These are phyloP conservation scores for Toxotes chatareus DNA, from an alignment of 2,113 vertebrate species.

Conservation along the genomic window DNA sequence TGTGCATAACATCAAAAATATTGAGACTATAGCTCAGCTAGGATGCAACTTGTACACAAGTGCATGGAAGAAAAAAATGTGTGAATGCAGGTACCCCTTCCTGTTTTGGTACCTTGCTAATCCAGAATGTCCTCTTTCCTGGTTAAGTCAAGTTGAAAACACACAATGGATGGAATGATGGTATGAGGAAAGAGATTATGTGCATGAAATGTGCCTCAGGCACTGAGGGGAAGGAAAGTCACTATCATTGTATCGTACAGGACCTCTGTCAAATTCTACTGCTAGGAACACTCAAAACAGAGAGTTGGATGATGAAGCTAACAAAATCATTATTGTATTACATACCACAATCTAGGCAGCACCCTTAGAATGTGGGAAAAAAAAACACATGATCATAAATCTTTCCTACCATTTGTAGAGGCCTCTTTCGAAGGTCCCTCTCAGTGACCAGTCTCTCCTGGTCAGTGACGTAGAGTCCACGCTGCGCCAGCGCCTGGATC, in stretches of 20 bases:
- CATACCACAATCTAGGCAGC: neutral
- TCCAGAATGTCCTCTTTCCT: neutral
- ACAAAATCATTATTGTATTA: neutral
- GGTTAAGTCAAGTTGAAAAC: slow-evolving; percentile 4
- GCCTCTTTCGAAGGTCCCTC: slow-evolving; percentile 93
- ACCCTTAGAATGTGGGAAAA: neutral
- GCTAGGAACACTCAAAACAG: neutral
- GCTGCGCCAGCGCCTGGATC: slow-evolving; percentile 95
- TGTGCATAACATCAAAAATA: neutral
- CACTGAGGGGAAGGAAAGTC: neutral
- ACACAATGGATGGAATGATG: neutral
- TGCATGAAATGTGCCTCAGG: neutral
- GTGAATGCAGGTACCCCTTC: neutral
- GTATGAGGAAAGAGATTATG: slow-evolving; percentile 27
- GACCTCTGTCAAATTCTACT: neutral
- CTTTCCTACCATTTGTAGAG: slow-evolving; percentile 94
- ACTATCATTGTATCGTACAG: neutral
- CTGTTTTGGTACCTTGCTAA: neutral
- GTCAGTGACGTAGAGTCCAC: slow-evolving; percentile 96
- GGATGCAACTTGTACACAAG: neutral
- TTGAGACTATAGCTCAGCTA: neutral
- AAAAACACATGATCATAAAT: neutral
- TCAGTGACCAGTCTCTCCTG: slow-evolving; percentile 95
- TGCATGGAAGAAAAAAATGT: neutral
- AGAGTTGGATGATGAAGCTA: neutral